phyloP scores from a whole-genome alignment of 2,797 vertebrate species.

The Moxostoma hubbsi region DNA sequence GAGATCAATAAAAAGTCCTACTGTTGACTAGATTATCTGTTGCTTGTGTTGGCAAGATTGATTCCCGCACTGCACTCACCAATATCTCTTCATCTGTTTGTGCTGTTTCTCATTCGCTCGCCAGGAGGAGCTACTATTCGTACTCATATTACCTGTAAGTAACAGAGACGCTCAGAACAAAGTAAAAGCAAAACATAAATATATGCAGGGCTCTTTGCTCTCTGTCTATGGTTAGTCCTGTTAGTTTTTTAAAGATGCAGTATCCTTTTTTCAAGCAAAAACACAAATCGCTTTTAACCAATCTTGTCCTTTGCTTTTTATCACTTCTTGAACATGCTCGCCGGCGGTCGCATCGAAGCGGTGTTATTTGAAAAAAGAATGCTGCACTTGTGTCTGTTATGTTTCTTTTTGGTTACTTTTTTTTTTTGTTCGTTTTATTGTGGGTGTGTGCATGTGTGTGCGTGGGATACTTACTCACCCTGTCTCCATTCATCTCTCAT shows the following conservation, averaged over 20 bases:
- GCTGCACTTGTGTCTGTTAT: conserved; percentile 83
- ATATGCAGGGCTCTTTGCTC: conserved; percentile 72
- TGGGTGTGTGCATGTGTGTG: conserved; percentile 49
- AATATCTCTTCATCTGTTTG: conserved; percentile 91
- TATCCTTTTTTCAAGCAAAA: conserved; percentile 98
- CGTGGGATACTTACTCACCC: conserved; percentile 28
- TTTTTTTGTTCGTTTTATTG: not conserved
- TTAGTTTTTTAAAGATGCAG: conserved; percentile 96
- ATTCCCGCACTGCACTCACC: conserved; percentile 97
- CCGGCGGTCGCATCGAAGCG: conserved; percentile 59
- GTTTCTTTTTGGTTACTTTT: conserved; percentile 58
- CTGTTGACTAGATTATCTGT: conserved; percentile 81
- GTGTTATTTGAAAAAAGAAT: conserved; percentile 90
- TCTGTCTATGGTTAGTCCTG: conserved; percentile 63
- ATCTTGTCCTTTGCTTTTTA: conserved; percentile 56
- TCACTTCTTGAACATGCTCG: conserved; percentile 57
- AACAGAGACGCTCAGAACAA: conserved; percentile 68
- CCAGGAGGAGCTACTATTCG: conserved; percentile 99
- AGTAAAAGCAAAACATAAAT: conserved; percentile 55
- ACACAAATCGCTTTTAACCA: conserved; percentile 77
- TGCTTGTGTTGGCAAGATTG: conserved; percentile 91
- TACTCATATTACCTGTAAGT: conserved; percentile 99
- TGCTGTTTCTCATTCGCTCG: conserved; percentile 99
- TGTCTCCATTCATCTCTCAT: conserved; percentile 49
- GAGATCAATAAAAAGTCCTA: conserved; percentile 48